Evolutionary conservation across 1,140 invertebrate genomes (phyloP).

Genomic region (Brachionus plicatilis): DNA sequence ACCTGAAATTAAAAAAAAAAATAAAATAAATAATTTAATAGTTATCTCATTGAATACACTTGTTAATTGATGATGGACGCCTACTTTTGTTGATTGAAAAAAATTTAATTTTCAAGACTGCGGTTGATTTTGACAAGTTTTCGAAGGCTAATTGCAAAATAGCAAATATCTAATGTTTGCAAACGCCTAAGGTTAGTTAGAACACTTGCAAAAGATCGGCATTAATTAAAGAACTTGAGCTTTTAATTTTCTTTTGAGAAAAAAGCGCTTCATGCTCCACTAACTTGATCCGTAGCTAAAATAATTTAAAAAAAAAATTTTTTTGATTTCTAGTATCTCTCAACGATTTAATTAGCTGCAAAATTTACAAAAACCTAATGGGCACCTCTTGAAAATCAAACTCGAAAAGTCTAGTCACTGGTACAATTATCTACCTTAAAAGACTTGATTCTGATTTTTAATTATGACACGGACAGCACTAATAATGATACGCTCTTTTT

Average conservation of each 20-base stretch:
- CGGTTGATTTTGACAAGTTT: neutral
- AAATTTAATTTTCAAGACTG: neutral
- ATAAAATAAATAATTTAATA: too few species aligned
- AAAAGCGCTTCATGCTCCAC: constrained; percentile 1
- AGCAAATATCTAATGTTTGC: neutral
- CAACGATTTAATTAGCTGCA: constrained; percentile 20
- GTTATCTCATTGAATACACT: too few species aligned
- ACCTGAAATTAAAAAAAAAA: too few species aligned
- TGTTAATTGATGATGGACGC: neutral
- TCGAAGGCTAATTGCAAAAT: neutral
- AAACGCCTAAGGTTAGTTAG: neutral
- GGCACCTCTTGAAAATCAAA: neutral
- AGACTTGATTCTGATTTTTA: neutral
- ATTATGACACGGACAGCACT: neutral
- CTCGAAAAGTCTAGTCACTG: neutral
- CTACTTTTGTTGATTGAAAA: neutral
- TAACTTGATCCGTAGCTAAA: neutral
- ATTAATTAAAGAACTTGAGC: neutral
- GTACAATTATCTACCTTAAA: neutral
- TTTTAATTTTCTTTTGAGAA: neutral
- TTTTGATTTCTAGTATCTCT: constrained; percentile 3
- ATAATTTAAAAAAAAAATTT: neutral
- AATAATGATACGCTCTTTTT: neutral
- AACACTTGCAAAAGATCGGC: neutral
- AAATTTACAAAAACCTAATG: neutral